A percentile compares a stretch with the other conserved stretches of the same genome.
Evolutionary conservation across 2,888 invertebrate species (phyloP).

Genomic region (Ephialtes manifestator): DNA sequence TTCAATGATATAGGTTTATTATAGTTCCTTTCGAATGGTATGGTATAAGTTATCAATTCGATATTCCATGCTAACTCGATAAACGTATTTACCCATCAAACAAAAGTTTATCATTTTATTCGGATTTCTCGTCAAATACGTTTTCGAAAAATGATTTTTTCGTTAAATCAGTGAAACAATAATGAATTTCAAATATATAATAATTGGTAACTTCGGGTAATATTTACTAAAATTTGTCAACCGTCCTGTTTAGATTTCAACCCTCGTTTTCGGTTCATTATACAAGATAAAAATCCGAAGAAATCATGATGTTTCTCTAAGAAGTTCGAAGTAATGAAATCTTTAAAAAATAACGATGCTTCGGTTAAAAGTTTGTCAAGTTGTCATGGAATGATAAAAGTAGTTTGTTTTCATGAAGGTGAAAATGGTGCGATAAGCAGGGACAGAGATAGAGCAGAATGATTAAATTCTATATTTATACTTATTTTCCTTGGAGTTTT

Average conservation of each 20-base stretch:
- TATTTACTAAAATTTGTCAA: no score
- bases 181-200: no score
- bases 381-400: neutral
- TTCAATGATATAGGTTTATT: neutral
- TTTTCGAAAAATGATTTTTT: no score
- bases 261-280: no score
- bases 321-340: neutral
- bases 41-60: neutral
- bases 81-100: neutral
- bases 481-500: neutral
- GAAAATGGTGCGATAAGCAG: conserved; percentile 60
- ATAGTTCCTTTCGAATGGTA: neutral
- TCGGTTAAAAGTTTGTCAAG: neutral
- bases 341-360: neutral
- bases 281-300: neutral
- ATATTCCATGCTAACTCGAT: neutral
- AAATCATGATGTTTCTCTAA: neutral
- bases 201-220: no score
- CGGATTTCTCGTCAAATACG: no score
- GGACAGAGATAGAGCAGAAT: conserved; percentile 43
- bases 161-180: no score
- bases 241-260: no score
- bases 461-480: conserved; percentile 17
- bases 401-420: neutral
- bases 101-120: no score